Evolutionary conservation across 2,113 vertebrate genomes (phyloP), one percentile per base, ranked within the genome.

Genomic region (Anoura caudifer): DNA sequence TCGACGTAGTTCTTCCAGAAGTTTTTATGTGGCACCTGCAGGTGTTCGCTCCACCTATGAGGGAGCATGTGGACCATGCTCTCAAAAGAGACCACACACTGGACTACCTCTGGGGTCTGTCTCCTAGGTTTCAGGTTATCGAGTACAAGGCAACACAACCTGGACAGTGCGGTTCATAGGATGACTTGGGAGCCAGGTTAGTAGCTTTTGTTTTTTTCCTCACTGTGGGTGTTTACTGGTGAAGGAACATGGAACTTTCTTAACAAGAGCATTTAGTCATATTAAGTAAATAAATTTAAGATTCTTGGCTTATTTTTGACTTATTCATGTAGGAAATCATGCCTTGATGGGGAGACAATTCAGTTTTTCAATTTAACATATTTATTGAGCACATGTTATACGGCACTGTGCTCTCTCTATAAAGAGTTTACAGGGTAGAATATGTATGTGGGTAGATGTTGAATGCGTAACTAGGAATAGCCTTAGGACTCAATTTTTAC

Each of bases 111-210:
- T 50, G 54, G 12, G 12, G 65, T 67, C 95, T 52, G 38, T 41
- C 63, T 81, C 77, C 94, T 22, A 69, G 91, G 67, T 79, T 89
- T 94, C 90, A 24, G 17, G 8, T 41, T 50, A 73, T 54, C 87
- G 65, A 93, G n/a, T 7, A 3, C 1, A 1, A 79, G 17, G 69
- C 69, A 33, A n/a, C 76, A 50, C 63, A 22, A 63, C 72, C 17
- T 0, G 6, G 16, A 73, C 38, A 24, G 9, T 7, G 87, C 3
- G 6, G 33, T 43, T 88, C 10, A 0, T 63, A 88, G 73, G 67
- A 95, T 90, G 94, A 77, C 85, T 59, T 47, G 80, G 87, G 69
- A 86, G 70, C 16, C 38, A 77, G 96, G 97, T 97, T 38, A 97
- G 97, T 85, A 10, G 8, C 50, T 75, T 79, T 52, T 38, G 3